Conservation (phyloP, 2,797 vertebrate genomes). For the Lates japonicus region DNA sequence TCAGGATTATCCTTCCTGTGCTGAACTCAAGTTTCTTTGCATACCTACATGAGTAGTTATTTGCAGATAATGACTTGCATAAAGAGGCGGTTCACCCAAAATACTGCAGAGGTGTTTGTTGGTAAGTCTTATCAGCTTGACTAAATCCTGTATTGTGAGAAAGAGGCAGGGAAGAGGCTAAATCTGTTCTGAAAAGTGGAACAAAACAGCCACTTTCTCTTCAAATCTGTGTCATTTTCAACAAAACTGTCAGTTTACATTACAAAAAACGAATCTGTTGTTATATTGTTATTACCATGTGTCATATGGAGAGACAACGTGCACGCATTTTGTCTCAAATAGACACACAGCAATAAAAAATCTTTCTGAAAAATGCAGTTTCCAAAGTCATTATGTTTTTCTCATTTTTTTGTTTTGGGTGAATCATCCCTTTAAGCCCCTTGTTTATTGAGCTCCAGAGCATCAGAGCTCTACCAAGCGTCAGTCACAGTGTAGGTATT, state of each 20-base stretch:
- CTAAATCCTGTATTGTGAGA: constrained; percentile 9
- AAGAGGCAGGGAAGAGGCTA: neutral
- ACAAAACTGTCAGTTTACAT: neutral
- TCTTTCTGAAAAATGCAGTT: neutral
- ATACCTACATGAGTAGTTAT: constrained; percentile 59
- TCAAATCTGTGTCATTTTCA: neutral
- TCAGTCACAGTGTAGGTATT: constrained; percentile 71
- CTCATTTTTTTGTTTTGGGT: constrained; percentile 23
- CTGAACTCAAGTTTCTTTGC: constrained; percentile 71
- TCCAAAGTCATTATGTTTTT: neutral
- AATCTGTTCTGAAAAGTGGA: neutral
- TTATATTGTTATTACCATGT: neutral
- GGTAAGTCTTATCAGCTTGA: neutral
- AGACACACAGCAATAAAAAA: neutral
- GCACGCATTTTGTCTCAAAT: neutral
- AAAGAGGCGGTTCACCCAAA: constrained; percentile 54
- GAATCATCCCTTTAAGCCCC: constrained; percentile 55
- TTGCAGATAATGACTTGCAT: constrained; percentile 19
- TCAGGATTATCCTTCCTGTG: constrained; percentile 58
- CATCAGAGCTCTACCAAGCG: constrained; percentile 37
- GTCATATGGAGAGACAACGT: neutral
- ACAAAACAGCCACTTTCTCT: neutral
- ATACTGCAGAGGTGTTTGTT: constrained; percentile 8
- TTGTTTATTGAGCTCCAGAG: constrained; percentile 25
- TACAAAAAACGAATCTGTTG: neutral